phyloP scores from a whole-genome alignment of 1,140 invertebrate genomes.

The Papilio machaon region DNA sequence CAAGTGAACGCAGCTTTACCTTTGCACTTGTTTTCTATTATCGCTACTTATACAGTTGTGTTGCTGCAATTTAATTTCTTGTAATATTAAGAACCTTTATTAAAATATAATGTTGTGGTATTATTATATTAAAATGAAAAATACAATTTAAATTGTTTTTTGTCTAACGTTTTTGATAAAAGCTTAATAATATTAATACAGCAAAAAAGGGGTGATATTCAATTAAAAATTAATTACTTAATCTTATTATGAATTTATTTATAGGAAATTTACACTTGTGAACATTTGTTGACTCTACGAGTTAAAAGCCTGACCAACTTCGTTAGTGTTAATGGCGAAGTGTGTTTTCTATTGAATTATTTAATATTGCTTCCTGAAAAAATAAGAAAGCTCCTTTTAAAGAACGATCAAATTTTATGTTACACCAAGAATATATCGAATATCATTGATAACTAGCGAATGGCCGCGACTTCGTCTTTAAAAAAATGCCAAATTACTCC shows the following conservation, averaged over 20 bases:
- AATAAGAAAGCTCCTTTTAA: neutral
- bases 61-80: constrained; percentile 10
- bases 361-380: neutral
- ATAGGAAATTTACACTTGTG: neutral
- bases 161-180: no score
- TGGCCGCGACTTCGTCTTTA: no score
- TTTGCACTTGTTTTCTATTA: neutral
- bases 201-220: neutral
- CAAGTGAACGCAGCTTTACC: neutral
- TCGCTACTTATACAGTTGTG: neutral
- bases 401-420: no score
- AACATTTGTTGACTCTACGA: neutral
- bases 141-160: no score
- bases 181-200: no score
- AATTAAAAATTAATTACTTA: neutral
- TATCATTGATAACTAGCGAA: no score
- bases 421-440: no score
- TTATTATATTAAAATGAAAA: no score
- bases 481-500: no score
- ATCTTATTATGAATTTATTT: neutral
- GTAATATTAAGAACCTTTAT: neutral
- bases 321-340: neutral
- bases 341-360: neutral
- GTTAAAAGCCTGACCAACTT: constrained; percentile 1
- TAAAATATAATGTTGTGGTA: no score